Conservation (phyloP, 1,140 invertebrate species). For the Calliopsis andreniformis region DNA sequence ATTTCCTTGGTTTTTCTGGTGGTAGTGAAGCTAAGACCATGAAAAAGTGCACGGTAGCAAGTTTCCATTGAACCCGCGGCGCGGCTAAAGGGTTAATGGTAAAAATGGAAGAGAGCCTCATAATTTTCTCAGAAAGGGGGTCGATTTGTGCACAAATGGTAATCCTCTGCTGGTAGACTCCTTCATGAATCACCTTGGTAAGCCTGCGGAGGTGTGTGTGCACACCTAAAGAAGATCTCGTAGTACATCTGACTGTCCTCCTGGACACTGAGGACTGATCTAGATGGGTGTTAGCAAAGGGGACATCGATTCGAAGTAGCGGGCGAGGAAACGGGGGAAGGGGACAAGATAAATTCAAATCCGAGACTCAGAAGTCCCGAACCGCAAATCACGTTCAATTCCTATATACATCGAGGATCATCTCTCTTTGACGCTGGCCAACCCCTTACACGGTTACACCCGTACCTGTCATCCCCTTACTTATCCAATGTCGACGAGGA, state of each 20-base stretch:
- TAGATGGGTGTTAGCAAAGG: constrained; percentile 42
- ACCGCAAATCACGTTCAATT: constrained; percentile 76
- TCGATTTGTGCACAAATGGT: constrained; percentile 55
- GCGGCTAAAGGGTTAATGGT: background rate
- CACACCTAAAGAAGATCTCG: constrained; percentile 49
- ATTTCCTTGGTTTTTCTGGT: too few relatives aligned
- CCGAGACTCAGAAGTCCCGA: constrained; percentile 71
- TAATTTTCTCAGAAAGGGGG: constrained; percentile 50
- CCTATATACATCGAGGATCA: constrained; percentile 75
- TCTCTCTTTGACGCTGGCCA: constrained; percentile 76
- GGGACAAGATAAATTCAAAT: constrained; percentile 78
- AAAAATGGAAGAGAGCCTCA: background rate
- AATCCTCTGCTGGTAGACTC: constrained; percentile 42
- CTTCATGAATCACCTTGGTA: constrained; percentile 61
- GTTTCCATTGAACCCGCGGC: too few relatives aligned
- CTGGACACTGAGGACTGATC: constrained; percentile 48
- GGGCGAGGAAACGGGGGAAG: constrained; percentile 42
- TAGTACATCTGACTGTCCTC: constrained; percentile 58
- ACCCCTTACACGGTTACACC: constrained; percentile 67
- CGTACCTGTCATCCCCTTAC: constrained; percentile 73
- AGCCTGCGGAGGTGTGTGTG: constrained; percentile 12
- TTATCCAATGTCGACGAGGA: constrained; percentile 68
- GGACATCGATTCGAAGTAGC: constrained; percentile 56
- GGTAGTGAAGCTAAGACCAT: too few relatives aligned
- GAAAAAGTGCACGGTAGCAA: too few relatives aligned